Evolutionary conservation across 2,888 invertebrate species (phyloP), one percentile per base, ranked within the genome.

Genomic region (Stramonita haemastoma): DNA sequence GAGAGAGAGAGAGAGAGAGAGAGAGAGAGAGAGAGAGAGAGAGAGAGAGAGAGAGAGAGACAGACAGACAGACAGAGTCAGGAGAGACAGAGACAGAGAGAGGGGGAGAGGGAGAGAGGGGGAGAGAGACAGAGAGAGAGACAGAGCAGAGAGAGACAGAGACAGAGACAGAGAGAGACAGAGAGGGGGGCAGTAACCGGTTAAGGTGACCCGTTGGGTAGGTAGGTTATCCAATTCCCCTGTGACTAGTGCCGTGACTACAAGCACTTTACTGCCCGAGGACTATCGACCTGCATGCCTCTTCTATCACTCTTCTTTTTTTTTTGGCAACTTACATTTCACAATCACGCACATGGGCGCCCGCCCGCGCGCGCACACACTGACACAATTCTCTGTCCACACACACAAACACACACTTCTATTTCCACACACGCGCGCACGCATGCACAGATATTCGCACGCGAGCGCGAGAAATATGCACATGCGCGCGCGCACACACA

Each of bases 21-120:
- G 46, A 77, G 73, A 77, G 73, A 77, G 73, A n/a, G 73, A 73
- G 22, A 73, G 73, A 26, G n/a, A n/a, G 73, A 73, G 73, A 73
- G 73, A 73, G 73, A 73, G 22, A 26, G n/a, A 26, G 22, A 73
- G 73, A 26, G 6, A 26, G n/a, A 26, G 6, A 26, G 73, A 73
- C 22, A 26, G 73, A 73, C 5, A 26, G 6, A 73, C 22, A 73
- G n/a, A 73, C 22, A 73, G n/a, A 15, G n/a, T 26, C 17, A 6
- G 6, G n/a, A 26, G 73, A 6, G 6, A 6, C 17, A 26, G 22
- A 26, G 73, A 26, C 22, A 26, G 17, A 73, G 6, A 26, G 6
- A 6, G 22, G n/a, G n/a, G 73, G 22, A 26, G n/a, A 26, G 17
- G n/a, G 73, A 73, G 73, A 73, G 73, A 26, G 73, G n/a, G 22